A percentile compares a stretch with the other conserved stretches of the same genome.
Evolutionary conservation across 2,797 vertebrate genomes (phyloP).

Genomic region (Eulemur rubriventer): DNA sequence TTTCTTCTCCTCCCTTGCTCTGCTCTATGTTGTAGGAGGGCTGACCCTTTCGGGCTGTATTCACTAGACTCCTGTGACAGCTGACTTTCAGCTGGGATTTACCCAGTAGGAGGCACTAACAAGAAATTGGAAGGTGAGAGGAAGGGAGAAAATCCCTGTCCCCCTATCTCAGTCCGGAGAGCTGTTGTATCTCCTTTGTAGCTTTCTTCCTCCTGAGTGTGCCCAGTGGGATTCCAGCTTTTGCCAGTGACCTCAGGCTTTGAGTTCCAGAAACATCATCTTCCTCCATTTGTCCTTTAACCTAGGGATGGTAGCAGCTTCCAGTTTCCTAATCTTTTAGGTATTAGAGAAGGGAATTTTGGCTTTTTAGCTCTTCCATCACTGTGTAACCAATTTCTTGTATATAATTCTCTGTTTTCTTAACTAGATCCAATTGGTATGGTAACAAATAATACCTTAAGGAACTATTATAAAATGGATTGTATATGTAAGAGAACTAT

Average conservation of each 20-base stretch:
- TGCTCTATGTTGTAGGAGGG: neutral
- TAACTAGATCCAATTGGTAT: conserved; percentile 15
- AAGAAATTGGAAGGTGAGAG: neutral
- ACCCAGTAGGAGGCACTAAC: neutral
- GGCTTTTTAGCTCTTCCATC: neutral
- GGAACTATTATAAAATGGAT: neutral
- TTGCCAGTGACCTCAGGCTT: neutral
- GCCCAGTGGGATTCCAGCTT: neutral
- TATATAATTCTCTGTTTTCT: conserved; percentile 12
- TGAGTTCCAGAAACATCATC: conserved; percentile 25
- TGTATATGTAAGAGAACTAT: neutral
- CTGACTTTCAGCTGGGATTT: conserved; percentile 1
- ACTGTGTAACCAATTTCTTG: neutral
- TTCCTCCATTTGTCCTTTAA: conserved; percentile 9
- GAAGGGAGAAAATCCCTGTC: neutral
- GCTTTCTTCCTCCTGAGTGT: neutral
- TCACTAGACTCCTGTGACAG: conserved; percentile 9
- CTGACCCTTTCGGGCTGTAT: neutral
- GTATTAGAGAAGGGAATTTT: neutral
- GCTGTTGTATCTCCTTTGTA: neutral
- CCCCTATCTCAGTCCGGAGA: neutral
- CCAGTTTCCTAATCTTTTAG: conserved; percentile 6
- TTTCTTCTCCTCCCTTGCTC: neutral
- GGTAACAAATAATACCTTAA: conserved; percentile 11
- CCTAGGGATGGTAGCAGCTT: neutral